Conservation (phyloP, 2,888 invertebrate species). For the Lepidocyrtinus sp. region DNA sequence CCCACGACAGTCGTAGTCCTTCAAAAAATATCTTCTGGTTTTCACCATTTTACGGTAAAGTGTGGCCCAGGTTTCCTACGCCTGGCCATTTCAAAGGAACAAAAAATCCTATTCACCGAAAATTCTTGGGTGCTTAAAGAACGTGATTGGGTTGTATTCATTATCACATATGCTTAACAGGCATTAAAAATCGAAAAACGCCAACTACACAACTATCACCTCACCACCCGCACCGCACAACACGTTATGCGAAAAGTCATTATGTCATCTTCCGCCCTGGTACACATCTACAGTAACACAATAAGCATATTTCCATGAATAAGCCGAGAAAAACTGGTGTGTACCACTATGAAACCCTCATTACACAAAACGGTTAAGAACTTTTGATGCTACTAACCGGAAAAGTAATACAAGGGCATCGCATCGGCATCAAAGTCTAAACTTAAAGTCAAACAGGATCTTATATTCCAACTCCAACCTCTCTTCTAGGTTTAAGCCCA, state of each 20-base stretch:
- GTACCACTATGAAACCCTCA: too few species aligned
- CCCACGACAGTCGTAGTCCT: neutral
- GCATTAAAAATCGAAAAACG: too few species aligned
- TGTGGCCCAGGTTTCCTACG: neutral
- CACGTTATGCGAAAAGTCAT: conserved; percentile 3
- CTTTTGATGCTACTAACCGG: conserved; percentile 43
- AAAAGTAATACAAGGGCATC: conserved; percentile 54
- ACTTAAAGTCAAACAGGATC: neutral
- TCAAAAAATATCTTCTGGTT: neutral
- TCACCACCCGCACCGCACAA: conserved; percentile 48
- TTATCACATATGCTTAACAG: too few species aligned
- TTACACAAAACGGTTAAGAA: too few species aligned
- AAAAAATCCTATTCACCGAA: conserved; percentile 16
- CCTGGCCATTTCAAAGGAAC: neutral
- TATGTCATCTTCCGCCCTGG: too few species aligned
- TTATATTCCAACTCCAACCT: too few species aligned
- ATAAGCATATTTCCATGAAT: too few species aligned
- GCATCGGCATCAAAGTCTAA: neutral
- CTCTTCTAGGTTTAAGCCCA: too few species aligned
- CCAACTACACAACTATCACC: conserved; percentile 16
- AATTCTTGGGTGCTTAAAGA: conserved; percentile 19
- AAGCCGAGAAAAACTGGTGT: too few species aligned
- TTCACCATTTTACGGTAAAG: neutral
- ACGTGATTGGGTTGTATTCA: conserved; percentile 41
- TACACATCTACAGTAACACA: too few species aligned